A percentile compares a stretch with the other conserved stretches of the same genome.
Conservation (phyloP, 2,888 invertebrate species). For the Liopterus haemorrhoidalis region DNA sequence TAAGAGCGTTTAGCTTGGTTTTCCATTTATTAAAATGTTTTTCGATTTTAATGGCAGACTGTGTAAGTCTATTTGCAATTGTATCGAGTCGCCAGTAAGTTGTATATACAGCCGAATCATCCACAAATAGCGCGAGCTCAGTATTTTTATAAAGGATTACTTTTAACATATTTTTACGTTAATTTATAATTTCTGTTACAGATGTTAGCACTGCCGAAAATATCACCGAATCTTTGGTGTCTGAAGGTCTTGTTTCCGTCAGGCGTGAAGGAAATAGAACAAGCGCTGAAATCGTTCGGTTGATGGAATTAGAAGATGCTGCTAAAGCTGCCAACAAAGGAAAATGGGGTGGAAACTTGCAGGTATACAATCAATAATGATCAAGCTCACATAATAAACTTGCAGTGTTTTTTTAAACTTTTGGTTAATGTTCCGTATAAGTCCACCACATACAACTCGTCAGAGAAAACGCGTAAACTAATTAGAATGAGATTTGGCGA, state of each 20-base stretch:
- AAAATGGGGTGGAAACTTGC: constrained; percentile 55
- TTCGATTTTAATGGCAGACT: no score
- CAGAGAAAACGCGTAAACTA: no score
- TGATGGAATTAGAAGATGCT: constrained; percentile 82
- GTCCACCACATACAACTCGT: no score
- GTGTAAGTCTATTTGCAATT: no score
- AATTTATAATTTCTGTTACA: constrained; percentile 33
- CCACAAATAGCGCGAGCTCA: constrained; percentile 2
- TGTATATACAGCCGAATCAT: no score
- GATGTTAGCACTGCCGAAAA: constrained; percentile 70
- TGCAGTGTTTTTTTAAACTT: background rate
- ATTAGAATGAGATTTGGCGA: no score
- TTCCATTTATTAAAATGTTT: no score
- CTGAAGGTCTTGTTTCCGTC: constrained; percentile 85
- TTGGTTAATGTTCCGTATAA: no score
- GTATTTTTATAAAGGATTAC: no score
- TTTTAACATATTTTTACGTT: constrained; percentile 7
- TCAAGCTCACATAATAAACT: background rate
- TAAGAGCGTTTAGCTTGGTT: no score
- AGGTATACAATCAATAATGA: no score
- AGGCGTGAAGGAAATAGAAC: constrained; percentile 59
- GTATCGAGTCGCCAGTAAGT: no score
- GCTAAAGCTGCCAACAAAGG: constrained; percentile 87
- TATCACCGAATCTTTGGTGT: constrained; percentile 78
- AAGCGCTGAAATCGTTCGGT: constrained; percentile 59